Evolutionary conservation across 2,113 vertebrate species (phyloP), one percentile per base, ranked within the genome.

Genomic region (Amazona vittata): DNA sequence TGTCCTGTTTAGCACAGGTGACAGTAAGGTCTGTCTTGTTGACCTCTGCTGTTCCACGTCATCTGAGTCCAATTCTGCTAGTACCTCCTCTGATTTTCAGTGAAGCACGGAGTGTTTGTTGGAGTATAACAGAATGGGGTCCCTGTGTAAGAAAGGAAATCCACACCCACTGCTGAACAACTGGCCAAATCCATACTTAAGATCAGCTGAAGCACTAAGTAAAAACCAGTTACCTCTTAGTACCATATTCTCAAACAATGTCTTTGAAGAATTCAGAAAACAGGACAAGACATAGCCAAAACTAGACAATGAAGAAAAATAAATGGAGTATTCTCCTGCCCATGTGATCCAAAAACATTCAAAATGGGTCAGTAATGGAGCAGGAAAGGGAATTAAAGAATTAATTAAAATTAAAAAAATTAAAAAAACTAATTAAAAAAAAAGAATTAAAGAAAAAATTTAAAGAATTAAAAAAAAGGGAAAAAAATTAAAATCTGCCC

Each of bases 221-320:
- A 33, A 63, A 47, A 43, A 0, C 0, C 60, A 2, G 1, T 26
- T 76, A 35, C 24, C 4, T 33, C 25, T 67, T 67, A 53, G 31
- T 13, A 86, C 11, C 9, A 11, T 22, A 31, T 60, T 73, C 18
- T 53, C 13, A 46, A 76, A 80, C 28, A 28, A 80, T 7, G 11
- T 2, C 16, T 55, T 53, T 25, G 35, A 71, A 26, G 8, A 55
- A 2, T 64, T 60, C 44, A 86, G 33, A 76, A 44, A 77, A 64
- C 4, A 59, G 10, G 59, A 28, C 7, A 59, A 71, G 19, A 68
- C 6, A 1, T 35, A 76, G 16, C 10, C 14, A 53, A 41, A 83
- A 53, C 0, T 24, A 10, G 14, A 25, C 6, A 80, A n/a, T 22
- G 16, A 68, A 67, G 6, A 37, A 80, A 70, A 75, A 75, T 10